A percentile compares a stretch with the other conserved stretches of the same genome.
These are phyloP conservation scores for Mesoligia furuncula DNA, from an alignment of 2,888 invertebrate genomes.

Conservation along the genomic window DNA sequence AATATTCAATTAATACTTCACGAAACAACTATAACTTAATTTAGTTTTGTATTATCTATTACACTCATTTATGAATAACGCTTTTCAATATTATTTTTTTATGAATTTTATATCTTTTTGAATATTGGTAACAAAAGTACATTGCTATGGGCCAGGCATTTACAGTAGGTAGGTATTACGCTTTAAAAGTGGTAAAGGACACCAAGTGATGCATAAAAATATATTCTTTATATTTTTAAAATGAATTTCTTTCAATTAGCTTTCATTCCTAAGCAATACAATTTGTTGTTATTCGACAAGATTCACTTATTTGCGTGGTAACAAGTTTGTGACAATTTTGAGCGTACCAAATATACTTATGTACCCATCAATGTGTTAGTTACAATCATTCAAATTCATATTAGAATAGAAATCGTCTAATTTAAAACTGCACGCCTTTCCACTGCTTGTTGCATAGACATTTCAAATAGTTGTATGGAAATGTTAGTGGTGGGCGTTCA, in stretches of 20 bases:
- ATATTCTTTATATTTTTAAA: slow-evolving; percentile 63
- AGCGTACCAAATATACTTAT: too few relatives aligned
- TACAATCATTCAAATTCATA: background rate
- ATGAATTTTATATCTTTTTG: slow-evolving; percentile 36
- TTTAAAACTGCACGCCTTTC: background rate
- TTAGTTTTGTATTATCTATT: slow-evolving; percentile 32
- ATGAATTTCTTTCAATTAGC: slow-evolving; percentile 37
- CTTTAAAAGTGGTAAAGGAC: slow-evolving; percentile 57
- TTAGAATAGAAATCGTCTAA: background rate
- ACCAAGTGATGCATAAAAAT: slow-evolving; percentile 63
- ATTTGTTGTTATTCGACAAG: slow-evolving; percentile 60
- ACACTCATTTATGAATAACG: slow-evolving; percentile 48
- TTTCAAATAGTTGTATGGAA: background rate
- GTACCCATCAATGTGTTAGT: background rate
- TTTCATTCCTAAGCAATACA: slow-evolving; percentile 30
- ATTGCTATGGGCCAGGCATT: slow-evolving; percentile 45
- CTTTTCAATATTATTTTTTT: slow-evolving; percentile 39
- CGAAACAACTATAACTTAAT: slow-evolving; percentile 25
- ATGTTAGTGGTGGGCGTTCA: background rate
- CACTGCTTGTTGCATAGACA: background rate
- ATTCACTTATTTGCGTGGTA: background rate
- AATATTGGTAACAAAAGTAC: slow-evolving; percentile 54
- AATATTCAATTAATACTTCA: slow-evolving; percentile 27
- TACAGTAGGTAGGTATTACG: slow-evolving; percentile 28
- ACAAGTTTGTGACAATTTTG: background rate